Evolutionary conservation across 2,797 vertebrate genomes (phyloP).

Genomic region (Urophycis tenuis): DNA sequence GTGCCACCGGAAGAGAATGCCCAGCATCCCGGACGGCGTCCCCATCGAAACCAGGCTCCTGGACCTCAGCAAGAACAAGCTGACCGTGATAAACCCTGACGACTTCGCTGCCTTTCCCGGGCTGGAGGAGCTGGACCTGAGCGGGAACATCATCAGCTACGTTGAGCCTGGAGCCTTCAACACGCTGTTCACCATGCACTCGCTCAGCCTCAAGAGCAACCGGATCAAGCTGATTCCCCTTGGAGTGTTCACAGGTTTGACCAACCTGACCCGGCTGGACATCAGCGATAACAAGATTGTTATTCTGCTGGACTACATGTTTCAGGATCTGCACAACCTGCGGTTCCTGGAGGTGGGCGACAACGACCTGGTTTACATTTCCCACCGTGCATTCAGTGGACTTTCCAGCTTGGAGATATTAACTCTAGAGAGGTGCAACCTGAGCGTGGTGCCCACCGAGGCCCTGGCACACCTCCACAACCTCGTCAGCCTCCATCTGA

Average conservation of each 20-base stretch:
- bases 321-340: slow-evolving; percentile 95
- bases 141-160: slow-evolving; percentile 92
- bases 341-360: slow-evolving; percentile 93
- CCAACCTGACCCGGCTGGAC: slow-evolving; percentile 93
- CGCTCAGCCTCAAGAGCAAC: slow-evolving; percentile 93
- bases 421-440: slow-evolving; percentile 94
- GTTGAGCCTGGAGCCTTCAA: slow-evolving; percentile 96
- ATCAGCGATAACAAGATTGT: slow-evolving; percentile 99
- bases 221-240: slow-evolving; percentile 93
- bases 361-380: slow-evolving; percentile 98
- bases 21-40: slow-evolving; percentile 89
- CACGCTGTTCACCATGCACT: slow-evolving; percentile 88
- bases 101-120: slow-evolving; percentile 88
- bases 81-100: slow-evolving; percentile 89
- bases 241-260: slow-evolving; percentile 89
- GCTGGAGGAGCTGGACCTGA: slow-evolving; percentile 94
- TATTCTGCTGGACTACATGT: slow-evolving; percentile 97
- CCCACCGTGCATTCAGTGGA: slow-evolving; percentile 94
- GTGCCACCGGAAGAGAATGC: slow-evolving; percentile 89
- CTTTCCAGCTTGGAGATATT: slow-evolving; percentile 89
- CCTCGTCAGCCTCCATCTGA: slow-evolving; percentile 87
- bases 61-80: slow-evolving; percentile 97
- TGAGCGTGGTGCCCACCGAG: slow-evolving; percentile 94
- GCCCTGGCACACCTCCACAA: slow-evolving; percentile 94
- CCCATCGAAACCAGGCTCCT: slow-evolving; percentile 95